phyloP scores from a whole-genome alignment of 2,113 vertebrate genomes.

The Salvelinus sp. region DNA sequence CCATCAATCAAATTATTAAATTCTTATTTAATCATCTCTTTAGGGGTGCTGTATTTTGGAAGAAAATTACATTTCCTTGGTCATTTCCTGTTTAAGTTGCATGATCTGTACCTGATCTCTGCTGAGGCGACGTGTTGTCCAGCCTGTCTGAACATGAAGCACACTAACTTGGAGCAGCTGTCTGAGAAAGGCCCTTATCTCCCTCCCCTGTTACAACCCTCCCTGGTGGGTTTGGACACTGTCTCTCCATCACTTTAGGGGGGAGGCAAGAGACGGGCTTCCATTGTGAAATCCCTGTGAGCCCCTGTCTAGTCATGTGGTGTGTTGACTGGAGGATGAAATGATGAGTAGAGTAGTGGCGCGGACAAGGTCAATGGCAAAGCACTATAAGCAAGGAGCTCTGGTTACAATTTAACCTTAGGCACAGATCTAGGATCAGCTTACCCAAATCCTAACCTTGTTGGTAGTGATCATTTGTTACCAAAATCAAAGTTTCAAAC shows the following conservation, averaged over 20 bases:
- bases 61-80: too few species aligned
- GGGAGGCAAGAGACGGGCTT: neutral
- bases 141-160: slow-evolving; percentile 2
- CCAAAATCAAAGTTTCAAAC: too few species aligned
- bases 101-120: neutral
- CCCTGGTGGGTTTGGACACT: neutral
- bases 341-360: neutral
- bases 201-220: neutral
- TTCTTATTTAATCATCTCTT: neutral
- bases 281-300: neutral
- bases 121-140: neutral
- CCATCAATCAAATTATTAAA: too few species aligned
- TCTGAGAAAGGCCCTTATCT: neutral
- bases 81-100: neutral
- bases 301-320: neutral
- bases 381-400: neutral
- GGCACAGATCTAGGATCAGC: too few species aligned
- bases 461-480: too few species aligned
- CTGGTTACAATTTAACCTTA: neutral
- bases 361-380: neutral
- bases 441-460: too few species aligned
- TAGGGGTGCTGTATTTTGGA: too few species aligned
- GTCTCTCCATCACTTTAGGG: neutral
- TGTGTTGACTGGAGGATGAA: neutral
- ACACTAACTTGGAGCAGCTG: slow-evolving; percentile 11